phyloP scores from a whole-genome alignment of 1,140 invertebrate species.

The Batillaria attramentaria region DNA sequence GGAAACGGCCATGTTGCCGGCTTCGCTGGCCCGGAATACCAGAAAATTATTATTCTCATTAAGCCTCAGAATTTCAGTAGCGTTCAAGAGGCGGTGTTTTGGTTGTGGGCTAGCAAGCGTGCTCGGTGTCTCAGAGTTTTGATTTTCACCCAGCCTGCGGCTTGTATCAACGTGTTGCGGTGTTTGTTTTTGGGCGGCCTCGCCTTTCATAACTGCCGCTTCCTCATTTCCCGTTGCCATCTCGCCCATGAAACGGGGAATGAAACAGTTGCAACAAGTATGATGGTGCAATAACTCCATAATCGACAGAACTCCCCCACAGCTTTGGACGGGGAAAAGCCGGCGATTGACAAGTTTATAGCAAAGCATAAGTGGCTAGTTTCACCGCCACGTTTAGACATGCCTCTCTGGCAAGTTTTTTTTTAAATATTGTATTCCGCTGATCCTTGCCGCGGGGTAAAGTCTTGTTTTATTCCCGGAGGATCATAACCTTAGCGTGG shows the following conservation, averaged over 20 bases:
- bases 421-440: too few relatives aligned
- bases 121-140: too few relatives aligned
- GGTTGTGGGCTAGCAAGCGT: background rate
- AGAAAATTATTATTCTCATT: conserved; percentile 3
- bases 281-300: conserved; percentile 1
- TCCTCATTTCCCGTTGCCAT: too few relatives aligned
- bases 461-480: too few relatives aligned
- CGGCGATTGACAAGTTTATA: background rate
- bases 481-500: too few relatives aligned
- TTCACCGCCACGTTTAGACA: background rate
- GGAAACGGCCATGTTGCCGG: too few relatives aligned
- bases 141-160: too few relatives aligned
- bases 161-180: too few relatives aligned
- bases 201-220: too few relatives aligned
- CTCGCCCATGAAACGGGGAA: background rate
- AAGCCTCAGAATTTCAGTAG: background rate
- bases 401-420: background rate
- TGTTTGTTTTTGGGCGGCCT: too few relatives aligned
- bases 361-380: background rate
- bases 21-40: background rate
- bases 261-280: conserved; percentile 8
- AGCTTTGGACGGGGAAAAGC: background rate
- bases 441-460: too few relatives aligned
- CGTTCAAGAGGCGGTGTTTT: background rate
- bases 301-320: conserved; percentile 14